phyloP scores from a whole-genome alignment of 2,113 vertebrate genomes.

The Pleuronectes platessa region DNA sequence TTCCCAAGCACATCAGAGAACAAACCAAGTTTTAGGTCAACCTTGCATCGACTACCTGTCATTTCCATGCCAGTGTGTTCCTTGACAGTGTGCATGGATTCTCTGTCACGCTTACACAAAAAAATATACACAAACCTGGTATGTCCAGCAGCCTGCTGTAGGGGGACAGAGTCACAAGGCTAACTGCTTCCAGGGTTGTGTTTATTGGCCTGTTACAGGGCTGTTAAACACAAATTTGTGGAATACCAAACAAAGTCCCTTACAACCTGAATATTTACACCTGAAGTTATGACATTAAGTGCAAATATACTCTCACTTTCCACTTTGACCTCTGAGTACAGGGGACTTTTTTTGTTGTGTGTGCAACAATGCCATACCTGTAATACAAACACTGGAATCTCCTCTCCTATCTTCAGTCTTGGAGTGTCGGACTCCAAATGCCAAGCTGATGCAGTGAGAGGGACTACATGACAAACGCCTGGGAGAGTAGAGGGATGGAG shows the following conservation, averaged over 20 bases:
- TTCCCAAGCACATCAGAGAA: too few relatives aligned
- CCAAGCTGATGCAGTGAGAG: too few relatives aligned
- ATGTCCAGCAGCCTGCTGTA: conserved; percentile 43
- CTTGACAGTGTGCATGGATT: conserved; percentile 44
- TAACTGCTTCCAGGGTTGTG: conserved; percentile 63
- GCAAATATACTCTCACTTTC: conserved; percentile 10
- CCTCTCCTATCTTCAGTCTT: conserved; percentile 18
- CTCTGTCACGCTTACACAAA: conserved; percentile 15
- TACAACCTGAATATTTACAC: conserved; percentile 20
- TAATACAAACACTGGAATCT: background rate
- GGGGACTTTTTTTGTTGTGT: conserved; percentile 2
- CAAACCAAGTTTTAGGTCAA: conserved; percentile 13
- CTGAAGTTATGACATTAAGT: conserved; percentile 41
- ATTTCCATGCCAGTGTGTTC: conserved; percentile 49
- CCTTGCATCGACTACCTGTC: conserved; percentile 46
- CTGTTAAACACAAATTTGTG: conserved; percentile 72
- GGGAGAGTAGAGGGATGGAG: conserved; percentile 19
- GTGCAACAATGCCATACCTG: conserved; percentile 13
- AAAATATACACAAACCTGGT: conserved; percentile 27
- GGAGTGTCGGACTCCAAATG: too few relatives aligned
- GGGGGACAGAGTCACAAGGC: conserved; percentile 61
- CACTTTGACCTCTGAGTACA: background rate
- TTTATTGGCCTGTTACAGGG: conserved; percentile 75
- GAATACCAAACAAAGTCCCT: too few relatives aligned
- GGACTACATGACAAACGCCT: conserved; percentile 13